These are phyloP conservation scores for Arctocebus calabarensis DNA, from an alignment of 2,797 vertebrate genomes.

Conservation along the genomic window DNA sequence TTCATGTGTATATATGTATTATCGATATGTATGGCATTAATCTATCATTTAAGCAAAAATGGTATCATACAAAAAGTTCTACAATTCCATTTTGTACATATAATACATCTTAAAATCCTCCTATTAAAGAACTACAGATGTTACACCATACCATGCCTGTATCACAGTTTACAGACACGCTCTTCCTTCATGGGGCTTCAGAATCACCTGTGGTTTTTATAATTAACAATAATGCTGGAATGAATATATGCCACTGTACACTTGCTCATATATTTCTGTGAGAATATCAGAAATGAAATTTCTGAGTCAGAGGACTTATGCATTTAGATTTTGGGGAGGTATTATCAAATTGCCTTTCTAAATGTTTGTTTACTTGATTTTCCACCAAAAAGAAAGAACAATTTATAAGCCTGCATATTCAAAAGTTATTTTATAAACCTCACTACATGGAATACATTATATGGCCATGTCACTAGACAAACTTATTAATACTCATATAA, in stretches of 20 bases:
- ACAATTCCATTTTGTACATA: background rate
- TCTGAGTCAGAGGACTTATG: background rate
- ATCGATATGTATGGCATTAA: background rate
- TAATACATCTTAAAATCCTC: background rate
- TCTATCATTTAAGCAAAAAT: background rate
- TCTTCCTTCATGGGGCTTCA: background rate
- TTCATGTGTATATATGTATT: rapidly evolving
- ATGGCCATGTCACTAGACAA: background rate
- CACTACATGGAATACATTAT: background rate
- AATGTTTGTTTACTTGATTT: background rate
- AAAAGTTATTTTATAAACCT: background rate
- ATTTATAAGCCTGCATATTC: background rate
- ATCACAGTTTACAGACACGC: background rate
- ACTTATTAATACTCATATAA: background rate
- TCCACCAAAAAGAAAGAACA: background rate
- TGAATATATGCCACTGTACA: background rate
- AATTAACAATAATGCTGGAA: background rate
- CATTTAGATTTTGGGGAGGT: background rate
- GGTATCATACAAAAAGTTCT: background rate
- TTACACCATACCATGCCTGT: rapidly evolving
- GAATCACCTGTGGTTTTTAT: background rate
- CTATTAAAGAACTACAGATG: background rate
- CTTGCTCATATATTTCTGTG: background rate
- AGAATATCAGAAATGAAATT: background rate
- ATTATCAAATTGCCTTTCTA: background rate